Percentiles rank a stretch among this genome's conserved stretches.
These are phyloP conservation scores for Amitus sp. DNA, from an alignment of 2,888 invertebrate species.

Conservation along the genomic window DNA sequence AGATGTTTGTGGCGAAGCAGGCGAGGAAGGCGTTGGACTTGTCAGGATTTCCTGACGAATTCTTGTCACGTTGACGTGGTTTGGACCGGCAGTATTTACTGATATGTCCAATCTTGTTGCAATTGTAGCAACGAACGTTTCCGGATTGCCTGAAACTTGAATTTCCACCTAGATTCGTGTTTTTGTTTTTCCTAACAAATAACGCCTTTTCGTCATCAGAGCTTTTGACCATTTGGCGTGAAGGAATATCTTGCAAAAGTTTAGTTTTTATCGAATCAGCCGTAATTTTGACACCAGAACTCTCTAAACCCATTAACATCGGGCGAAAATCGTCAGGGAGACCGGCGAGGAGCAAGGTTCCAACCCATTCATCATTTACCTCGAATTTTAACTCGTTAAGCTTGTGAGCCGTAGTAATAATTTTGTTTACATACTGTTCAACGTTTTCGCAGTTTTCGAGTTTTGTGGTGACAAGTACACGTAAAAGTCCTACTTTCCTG, in stretches of 20 bases:
- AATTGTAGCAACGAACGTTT: slow-evolving; percentile 1
- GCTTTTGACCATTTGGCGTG: too few species aligned
- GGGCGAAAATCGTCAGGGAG: slow-evolving; percentile 48
- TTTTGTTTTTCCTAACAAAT: too few species aligned
- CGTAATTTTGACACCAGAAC: slow-evolving; percentile 44
- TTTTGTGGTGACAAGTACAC: slow-evolving; percentile 42
- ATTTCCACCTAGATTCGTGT: too few species aligned
- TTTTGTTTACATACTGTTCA: slow-evolving; percentile 48
- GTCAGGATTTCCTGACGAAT: too few species aligned
- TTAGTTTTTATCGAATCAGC: slow-evolving; percentile 49
- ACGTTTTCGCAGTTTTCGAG: slow-evolving; percentile 44
- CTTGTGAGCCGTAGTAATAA: slow-evolving; percentile 49
- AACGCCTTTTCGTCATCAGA: too few species aligned
- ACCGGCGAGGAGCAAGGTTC: slow-evolving; percentile 48
- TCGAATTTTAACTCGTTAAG: slow-evolving; percentile 44
- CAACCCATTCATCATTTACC: slow-evolving; percentile 49
- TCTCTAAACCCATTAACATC: slow-evolving; percentile 49
- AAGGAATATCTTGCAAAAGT: slow-evolving; percentile 13
- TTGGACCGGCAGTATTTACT: neutral
- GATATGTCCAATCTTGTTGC: slow-evolving; percentile 1
- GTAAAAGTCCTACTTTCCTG: slow-evolving; percentile 46
- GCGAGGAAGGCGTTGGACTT: too few species aligned
- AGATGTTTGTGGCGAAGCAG: too few species aligned
- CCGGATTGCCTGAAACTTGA: too few species aligned
- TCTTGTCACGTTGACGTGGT: too few species aligned